Evolutionary conservation across 2,888 invertebrate genomes (phyloP).

Genomic region (Polylopha cassiicola): DNA sequence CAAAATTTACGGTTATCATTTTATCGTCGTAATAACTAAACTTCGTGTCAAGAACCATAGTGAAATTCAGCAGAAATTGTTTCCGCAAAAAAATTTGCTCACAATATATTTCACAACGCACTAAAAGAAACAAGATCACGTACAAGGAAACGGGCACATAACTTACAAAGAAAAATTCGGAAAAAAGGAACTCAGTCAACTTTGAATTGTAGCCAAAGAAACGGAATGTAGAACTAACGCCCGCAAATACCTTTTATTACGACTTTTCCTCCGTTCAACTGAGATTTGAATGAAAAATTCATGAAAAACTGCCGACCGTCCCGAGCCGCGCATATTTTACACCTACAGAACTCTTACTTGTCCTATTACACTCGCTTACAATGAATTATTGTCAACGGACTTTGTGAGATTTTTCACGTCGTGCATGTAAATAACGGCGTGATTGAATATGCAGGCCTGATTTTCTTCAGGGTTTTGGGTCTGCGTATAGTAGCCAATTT

Average conservation of each 20-base stretch:
- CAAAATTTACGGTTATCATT: no score
- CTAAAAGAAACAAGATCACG: background rate
- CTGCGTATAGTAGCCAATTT: no score
- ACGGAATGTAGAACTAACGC: conserved; percentile 14
- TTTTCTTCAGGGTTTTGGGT: no score
- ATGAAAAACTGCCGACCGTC: conserved; percentile 31
- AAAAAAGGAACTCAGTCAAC: background rate
- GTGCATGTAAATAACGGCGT: no score
- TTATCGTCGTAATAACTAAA: no score
- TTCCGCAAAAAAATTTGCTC: no score
- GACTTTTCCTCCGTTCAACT: conserved; percentile 21
- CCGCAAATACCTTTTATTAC: conserved; percentile 23
- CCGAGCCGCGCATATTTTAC: conserved; percentile 26
- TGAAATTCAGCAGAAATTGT: no score
- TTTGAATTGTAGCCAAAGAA: conserved; percentile 17
- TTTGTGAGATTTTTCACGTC: conserved; percentile 5
- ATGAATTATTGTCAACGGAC: conserved; percentile 15
- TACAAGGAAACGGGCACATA: conserved; percentile 1
- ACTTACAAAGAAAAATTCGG: background rate
- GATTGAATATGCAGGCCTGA: no score
- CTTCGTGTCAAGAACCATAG: no score
- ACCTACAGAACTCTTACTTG: conserved; percentile 17
- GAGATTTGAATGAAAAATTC: conserved; percentile 31
- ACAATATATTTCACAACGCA: no score
- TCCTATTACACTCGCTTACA: conserved; percentile 19